Percentiles rank a stretch among this genome's conserved stretches.
Conservation (phyloP, 2,113 vertebrate species). For the Zosterops lateralis region DNA sequence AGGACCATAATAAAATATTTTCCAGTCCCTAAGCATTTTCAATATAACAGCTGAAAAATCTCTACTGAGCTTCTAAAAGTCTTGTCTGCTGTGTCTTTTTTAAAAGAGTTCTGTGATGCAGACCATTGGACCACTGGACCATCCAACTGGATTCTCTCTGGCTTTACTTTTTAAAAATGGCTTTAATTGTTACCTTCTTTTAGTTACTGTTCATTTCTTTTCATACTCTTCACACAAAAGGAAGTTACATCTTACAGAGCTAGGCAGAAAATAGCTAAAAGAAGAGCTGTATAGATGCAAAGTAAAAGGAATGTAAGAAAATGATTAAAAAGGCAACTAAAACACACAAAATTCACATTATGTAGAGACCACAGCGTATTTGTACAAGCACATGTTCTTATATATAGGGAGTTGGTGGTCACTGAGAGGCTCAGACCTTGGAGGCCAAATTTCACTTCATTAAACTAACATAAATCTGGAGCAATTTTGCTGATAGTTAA, state of each 20-base stretch:
- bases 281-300: conserved; percentile 63
- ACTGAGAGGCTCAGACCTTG: conserved; percentile 48
- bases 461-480: background rate
- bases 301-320: conserved; percentile 70
- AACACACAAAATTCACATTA: conserved; percentile 59
- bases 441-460: conserved; percentile 32
- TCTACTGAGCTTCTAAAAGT: background rate
- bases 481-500: background rate
- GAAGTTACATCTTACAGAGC: conserved; percentile 64
- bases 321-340: conserved; percentile 61
- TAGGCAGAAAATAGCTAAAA: conserved; percentile 66
- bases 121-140: conserved; percentile 14
- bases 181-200: conserved; percentile 60
- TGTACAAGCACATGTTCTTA: conserved; percentile 38
- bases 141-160: background rate
- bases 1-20: background rate
- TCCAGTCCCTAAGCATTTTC: background rate
- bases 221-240: conserved; percentile 66
- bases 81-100: background rate
- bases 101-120: background rate
- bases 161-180: conserved; percentile 2
- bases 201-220: conserved; percentile 61
- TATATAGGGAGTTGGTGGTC: conserved; percentile 33
- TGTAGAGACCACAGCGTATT: conserved; percentile 38
- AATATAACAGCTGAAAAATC: background rate